Base-by-base conservation (phyloP, 2,797 vertebrate species). In the Bufotes viridis region DNA sequence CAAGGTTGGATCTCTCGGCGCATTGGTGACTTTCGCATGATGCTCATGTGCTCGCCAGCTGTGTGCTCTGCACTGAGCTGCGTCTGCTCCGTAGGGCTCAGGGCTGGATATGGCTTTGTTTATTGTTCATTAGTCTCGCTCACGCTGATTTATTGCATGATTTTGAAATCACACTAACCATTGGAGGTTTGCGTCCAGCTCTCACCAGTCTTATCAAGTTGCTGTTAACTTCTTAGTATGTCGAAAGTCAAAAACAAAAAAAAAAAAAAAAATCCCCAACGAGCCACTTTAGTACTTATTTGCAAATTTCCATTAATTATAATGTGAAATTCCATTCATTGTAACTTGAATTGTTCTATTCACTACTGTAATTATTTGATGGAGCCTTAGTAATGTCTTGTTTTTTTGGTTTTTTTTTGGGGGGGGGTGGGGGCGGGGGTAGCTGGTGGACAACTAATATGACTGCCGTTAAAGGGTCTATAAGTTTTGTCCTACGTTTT, bases 1-100 rank as follows among this genome's bases (percentile, higher is more conserved):
- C 58, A 86, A 89, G 65, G 53, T 90, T 85, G 72, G 75, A 61
- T 85, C 22, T 65, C 29, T 78, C 42, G 42, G 61, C 22, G 42
- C 74, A 14, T 22, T 78, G 51, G 74, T 65, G 22, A 61, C 24
- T 20, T 24, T 78, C 3, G 57, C 34, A 61, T 76, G 83, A 61
- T 76, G 67, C 74, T 90, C 92, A 92, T 92, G 91, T 94, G 92
- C 84, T 88, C 89, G 88, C 87, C 92, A 94, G 92, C 92, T 94
- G 92, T 91, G 61, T 74, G 85, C 92, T 90, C 92, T 90, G 85
- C 83, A 74, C 76, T 84, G 76, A 20, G 79, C 76, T 87, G 83
- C 75, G 88, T 88, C 74, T 84, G 69, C 22, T 69, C 60, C 75
- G n/a, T 20, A 26, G 76, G 29, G 76, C 13, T 51, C 20, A 26